Base-by-base conservation (phyloP, 2,888 invertebrate genomes). In the Leptopilina myrica region DNA sequence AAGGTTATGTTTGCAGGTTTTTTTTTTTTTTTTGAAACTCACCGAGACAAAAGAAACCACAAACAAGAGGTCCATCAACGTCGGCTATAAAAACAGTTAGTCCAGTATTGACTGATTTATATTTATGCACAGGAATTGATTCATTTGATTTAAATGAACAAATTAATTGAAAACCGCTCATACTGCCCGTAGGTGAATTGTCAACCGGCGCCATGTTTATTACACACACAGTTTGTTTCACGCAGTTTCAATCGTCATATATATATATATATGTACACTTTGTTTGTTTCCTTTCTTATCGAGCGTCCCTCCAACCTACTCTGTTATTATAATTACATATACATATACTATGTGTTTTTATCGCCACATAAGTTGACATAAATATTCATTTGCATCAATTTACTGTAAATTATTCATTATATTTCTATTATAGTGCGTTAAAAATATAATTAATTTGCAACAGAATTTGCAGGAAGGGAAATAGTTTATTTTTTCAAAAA, bases 61-160 rank as follows among this genome's bases (percentile, higher is more conserved):
- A 96, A 5, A 98, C 97, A 56, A 97, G 93, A n/a, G 98, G 98
- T 0, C 98, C 97, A 85, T 97, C 97, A 6, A 98, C 96, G 90
- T 97, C 95, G 9, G 96, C 97, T 83, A 98, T 94, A 78, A 96
- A 95, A 64, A 98, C 95, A 6, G 95, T 96, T 64, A 98, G 92
- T 14, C 97, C 97, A 59, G 97, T 97, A 86, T 93, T 94, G 79
- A 93, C 94, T 0, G 97, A 97, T 85, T 94, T 94, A 91, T 96
- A 97, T 91, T 97, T 96, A 82, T 95, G 94, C 2, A 97, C 95
- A 14, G 96, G 96, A 88, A 97, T 94, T 78, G 94, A 93, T 87
- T 95, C 94, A 85, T 95, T 95, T 0, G 95, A 95, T 90, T 94
- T 95, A 33, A 95, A 93, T 9, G 95, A 94, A 82, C 94, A 94